Conservation (phyloP, 53 echinoderm and acorn worm species). For the Arbacia lixula region DNA sequence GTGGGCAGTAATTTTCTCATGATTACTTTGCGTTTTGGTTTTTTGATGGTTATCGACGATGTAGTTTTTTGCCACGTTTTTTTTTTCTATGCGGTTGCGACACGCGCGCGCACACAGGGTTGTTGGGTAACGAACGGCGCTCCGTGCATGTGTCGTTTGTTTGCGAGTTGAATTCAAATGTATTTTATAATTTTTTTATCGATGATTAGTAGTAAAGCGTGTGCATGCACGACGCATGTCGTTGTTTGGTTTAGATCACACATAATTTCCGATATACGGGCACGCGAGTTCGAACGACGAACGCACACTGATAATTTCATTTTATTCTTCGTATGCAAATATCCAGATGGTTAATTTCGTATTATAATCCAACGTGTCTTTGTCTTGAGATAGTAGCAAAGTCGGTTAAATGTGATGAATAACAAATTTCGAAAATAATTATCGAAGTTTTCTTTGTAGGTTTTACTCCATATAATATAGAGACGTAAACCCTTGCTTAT, state of each 20-base stretch:
- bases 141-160: neutral
- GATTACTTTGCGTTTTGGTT: too few species aligned
- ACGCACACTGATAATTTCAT: neutral
- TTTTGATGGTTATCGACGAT: too few species aligned
- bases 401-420: too few species aligned
- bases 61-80: neutral
- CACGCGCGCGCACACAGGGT: conserved; percentile 24
- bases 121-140: neutral
- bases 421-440: too few species aligned
- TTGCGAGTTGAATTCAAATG: too few species aligned
- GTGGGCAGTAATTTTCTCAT: neutral
- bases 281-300: conserved; percentile 36
- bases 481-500: neutral
- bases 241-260: conserved; percentile 27
- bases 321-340: neutral
- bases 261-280: neutral
- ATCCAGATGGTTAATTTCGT: too few species aligned
- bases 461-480: neutral
- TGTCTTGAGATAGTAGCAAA: too few species aligned
- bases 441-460: too few species aligned
- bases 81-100: neutral
- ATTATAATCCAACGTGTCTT: too few species aligned
- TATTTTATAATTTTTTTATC: too few species aligned
- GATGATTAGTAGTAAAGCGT: conserved; percentile 38
- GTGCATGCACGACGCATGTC: neutral